Evolutionary conservation across 2,797 vertebrate genomes (phyloP).

Genomic region (Pelobates cultripes): DNA sequence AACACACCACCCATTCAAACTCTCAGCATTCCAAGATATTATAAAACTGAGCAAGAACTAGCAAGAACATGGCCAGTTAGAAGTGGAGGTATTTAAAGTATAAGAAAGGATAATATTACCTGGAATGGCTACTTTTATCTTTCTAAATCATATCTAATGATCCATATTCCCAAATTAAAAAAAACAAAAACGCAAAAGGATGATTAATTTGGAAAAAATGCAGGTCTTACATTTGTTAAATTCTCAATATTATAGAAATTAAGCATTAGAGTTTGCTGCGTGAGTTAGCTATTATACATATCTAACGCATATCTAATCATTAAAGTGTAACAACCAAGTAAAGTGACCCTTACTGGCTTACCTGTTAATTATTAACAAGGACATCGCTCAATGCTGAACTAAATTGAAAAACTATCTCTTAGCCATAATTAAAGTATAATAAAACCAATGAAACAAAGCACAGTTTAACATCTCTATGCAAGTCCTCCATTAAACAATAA

Average conservation of each 20-base stretch:
- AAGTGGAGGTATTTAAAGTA: too few species aligned
- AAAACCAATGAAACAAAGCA: slow-evolving; percentile 17
- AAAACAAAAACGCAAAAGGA: too few species aligned
- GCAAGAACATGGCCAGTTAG: too few species aligned
- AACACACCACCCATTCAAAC: slow-evolving; percentile 11
- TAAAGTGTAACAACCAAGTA: slow-evolving; percentile 22
- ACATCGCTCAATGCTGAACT: slow-evolving; percentile 34
- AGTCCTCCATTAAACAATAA: slow-evolving; percentile 5
- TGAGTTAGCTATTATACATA: not conserved
- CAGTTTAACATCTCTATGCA: slow-evolving; percentile 17
- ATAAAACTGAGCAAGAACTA: not conserved
- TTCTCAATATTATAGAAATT: too few species aligned
- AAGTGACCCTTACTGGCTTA: slow-evolving; percentile 27
- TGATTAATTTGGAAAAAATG: too few species aligned
- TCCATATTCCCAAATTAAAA: too few species aligned
- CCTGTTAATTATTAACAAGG: slow-evolving; percentile 58
- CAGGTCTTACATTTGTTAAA: too few species aligned
- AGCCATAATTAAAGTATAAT: slow-evolving; percentile 2
- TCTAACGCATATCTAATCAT: not conserved
- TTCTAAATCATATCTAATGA: too few species aligned
- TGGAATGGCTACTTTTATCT: too few species aligned
- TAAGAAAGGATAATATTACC: too few species aligned
- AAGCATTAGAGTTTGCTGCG: not conserved
- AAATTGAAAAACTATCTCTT: slow-evolving; percentile 52
- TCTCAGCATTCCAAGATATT: not conserved